Conservation (phyloP, 2,113 vertebrate genomes). For the Heptranchias perlo region DNA sequence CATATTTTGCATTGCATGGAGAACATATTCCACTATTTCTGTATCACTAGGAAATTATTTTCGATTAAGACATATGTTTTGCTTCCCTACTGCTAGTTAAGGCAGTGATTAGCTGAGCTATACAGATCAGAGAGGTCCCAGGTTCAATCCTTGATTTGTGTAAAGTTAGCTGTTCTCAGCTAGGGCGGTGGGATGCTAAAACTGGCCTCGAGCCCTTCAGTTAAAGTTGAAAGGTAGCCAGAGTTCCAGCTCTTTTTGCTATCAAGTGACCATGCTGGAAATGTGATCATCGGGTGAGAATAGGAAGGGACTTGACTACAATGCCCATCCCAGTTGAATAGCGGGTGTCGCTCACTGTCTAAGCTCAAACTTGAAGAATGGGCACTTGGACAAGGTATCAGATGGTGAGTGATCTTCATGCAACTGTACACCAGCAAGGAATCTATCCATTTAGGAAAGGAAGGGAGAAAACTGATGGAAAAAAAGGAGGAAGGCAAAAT, state of each 20-base stretch:
- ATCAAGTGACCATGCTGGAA: not conserved
- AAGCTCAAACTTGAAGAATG: not conserved
- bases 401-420: not conserved
- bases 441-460: not conserved
- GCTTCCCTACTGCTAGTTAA: not conserved
- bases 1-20: not conserved
- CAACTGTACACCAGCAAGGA: not conserved
- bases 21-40: not conserved
- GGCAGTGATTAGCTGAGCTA: not conserved
- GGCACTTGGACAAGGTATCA: not conserved
- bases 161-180: not conserved
- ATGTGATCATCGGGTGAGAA: not conserved
- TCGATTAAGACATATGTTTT: not conserved
- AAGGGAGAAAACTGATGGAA: not conserved
- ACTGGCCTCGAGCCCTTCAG: not conserved
- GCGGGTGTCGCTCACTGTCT: not conserved
- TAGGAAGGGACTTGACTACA: not conserved
- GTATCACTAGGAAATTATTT: not conserved
- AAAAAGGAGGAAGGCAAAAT: not conserved
- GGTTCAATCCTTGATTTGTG: not conserved
- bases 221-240: not conserved
- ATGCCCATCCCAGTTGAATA: not conserved
- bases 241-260: not conserved
- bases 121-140: not conserved
- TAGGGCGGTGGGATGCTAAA: not conserved